A percentile compares a stretch with the other conserved stretches of the same genome.
Conservation (phyloP, 2,888 invertebrate genomes). For the Molanna angustata region DNA sequence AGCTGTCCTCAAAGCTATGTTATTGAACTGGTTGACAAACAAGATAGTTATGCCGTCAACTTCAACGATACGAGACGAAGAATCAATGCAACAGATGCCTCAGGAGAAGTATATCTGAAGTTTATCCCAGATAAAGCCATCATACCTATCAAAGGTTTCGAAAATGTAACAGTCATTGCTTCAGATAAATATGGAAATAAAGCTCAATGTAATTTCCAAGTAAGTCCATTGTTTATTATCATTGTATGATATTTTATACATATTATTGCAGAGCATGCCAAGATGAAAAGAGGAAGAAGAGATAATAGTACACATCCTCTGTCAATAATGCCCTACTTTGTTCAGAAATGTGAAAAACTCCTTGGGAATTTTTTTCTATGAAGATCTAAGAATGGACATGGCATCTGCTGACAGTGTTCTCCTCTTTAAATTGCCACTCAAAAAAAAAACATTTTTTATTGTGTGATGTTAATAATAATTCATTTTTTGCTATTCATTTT, state of each 20-base stretch:
- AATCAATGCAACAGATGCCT: constrained; percentile 84
- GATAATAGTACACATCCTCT: too few species aligned
- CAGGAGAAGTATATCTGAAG: constrained; percentile 80
- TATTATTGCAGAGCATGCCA: too few species aligned
- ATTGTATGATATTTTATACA: too few species aligned
- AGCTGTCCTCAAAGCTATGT: constrained; percentile 94
- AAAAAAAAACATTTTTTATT: background rate
- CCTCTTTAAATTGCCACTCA: background rate
- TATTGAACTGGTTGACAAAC: constrained; percentile 84
- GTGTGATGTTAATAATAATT: background rate
- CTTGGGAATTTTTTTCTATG: too few species aligned
- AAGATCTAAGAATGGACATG: too few species aligned
- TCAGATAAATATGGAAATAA: constrained; percentile 84
- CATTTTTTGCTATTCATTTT: background rate
- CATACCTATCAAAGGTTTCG: constrained; percentile 82
- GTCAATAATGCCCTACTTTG: too few species aligned
- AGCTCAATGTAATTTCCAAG: constrained; percentile 90
- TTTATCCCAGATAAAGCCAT: constrained; percentile 82
- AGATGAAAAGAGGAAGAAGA: too few species aligned
- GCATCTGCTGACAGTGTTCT: constrained; percentile 1
- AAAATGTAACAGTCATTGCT: constrained; percentile 89
- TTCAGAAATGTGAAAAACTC: too few species aligned
- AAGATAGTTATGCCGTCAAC: constrained; percentile 86
- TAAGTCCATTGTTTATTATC: constrained; percentile 41
- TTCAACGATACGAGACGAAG: constrained; percentile 85